Conservation (phyloP, 2,797 vertebrate genomes). For the Bradypodion ventrale region DNA sequence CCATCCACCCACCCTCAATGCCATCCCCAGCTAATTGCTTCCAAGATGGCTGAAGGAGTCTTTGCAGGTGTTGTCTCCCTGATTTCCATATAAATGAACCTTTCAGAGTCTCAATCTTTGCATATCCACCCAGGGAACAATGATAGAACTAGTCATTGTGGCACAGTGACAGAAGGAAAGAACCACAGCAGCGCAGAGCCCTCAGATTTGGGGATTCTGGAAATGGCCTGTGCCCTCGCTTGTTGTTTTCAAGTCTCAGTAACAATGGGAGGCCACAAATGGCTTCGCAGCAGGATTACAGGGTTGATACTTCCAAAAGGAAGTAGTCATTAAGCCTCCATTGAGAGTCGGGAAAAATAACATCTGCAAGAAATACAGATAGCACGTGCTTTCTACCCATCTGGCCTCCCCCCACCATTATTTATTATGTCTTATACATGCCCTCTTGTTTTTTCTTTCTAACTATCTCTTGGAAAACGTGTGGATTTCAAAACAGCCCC, state of each 20-base stretch:
- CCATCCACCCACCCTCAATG: no score
- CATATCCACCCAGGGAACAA: slow-evolving; percentile 49
- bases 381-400: background rate
- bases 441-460: background rate
- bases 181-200: slow-evolving; percentile 47
- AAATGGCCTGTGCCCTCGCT: slow-evolving; percentile 18
- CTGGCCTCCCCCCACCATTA: background rate
- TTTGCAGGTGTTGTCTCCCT: slow-evolving; percentile 9
- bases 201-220: slow-evolving; percentile 9
- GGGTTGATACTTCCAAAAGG: slow-evolving; percentile 8
- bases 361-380: slow-evolving; percentile 2
- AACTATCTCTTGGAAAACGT: background rate
- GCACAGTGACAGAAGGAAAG: slow-evolving; percentile 26
- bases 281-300: slow-evolving; percentile 37
- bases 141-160: slow-evolving; percentile 29
- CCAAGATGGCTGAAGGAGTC: slow-evolving; percentile 48
- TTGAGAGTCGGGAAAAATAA: slow-evolving; percentile 33
- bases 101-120: slow-evolving; percentile 46
- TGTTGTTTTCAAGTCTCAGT: slow-evolving; percentile 41
- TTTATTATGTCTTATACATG: background rate
- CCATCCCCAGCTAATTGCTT: slow-evolving; percentile 57
- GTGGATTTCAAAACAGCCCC: background rate
- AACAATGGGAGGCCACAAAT: background rate
- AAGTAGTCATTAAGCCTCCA: slow-evolving; percentile 34
- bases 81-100: slow-evolving; percentile 44